Evolutionary conservation across 2,113 vertebrate species (phyloP).

Genomic region (Lepisosteus oculatus): DNA sequence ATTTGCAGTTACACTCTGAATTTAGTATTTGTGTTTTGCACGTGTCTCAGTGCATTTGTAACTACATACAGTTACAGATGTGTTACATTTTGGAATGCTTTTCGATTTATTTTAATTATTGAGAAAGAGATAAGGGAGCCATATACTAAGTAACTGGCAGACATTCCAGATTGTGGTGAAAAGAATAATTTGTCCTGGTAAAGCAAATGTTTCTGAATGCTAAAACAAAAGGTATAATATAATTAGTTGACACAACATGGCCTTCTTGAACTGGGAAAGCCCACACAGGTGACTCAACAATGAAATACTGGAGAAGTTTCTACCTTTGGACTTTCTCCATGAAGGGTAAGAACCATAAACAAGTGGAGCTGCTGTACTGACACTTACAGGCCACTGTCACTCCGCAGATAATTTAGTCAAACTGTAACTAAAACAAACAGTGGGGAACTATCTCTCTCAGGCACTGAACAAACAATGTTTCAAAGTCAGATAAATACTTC

Average conservation of each 20-base stretch:
- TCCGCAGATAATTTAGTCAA: conserved; percentile 2
- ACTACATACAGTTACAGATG: too few species aligned
- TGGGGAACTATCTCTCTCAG: background rate
- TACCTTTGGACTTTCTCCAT: background rate
- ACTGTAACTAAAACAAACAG: conserved; percentile 18
- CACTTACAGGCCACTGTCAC: background rate
- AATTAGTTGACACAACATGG: background rate
- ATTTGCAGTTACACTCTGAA: too few species aligned
- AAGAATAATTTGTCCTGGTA: too few species aligned
- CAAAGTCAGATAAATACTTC: background rate
- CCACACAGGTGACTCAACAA: background rate
- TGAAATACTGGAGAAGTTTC: conserved; percentile 13
- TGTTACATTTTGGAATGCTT: too few species aligned
- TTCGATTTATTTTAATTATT: too few species aligned
- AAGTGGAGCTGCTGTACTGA: background rate
- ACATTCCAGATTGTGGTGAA: too few species aligned
- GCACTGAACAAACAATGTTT: background rate
- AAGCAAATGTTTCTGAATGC: background rate
- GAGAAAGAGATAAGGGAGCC: too few species aligned
- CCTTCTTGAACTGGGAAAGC: background rate
- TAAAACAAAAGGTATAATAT: background rate
- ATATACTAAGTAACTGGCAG: too few species aligned
- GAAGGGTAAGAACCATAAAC: background rate
- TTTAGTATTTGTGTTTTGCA: too few species aligned
- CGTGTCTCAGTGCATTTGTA: too few species aligned